Percentiles rank a stretch among this genome's conserved stretches.
These are phyloP conservation scores for Amblyopsis hoosieri DNA, from an alignment of 2,797 vertebrate genomes.

Conservation along the genomic window DNA sequence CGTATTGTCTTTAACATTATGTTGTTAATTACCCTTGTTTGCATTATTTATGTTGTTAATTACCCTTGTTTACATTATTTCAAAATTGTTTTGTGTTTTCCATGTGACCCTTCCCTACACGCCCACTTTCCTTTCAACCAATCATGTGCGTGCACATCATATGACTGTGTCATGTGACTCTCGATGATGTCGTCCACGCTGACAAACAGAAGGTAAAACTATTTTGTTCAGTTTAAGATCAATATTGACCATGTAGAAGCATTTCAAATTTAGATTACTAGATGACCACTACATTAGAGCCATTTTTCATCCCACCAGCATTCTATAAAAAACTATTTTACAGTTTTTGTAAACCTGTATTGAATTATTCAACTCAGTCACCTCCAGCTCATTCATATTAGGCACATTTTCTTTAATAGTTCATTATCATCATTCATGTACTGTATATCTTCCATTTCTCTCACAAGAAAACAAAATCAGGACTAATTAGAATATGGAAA, in stretches of 20 bases:
- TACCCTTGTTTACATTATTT: slow-evolving; percentile 92
- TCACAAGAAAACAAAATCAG: not conserved
- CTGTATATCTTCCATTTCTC: slow-evolving; percentile 7
- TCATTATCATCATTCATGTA: slow-evolving; percentile 10
- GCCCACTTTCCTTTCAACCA: slow-evolving; percentile 93
- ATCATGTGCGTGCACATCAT: slow-evolving; percentile 99
- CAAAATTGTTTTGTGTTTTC: slow-evolving; percentile 95
- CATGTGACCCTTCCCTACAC: slow-evolving; percentile 84
- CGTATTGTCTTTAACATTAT: slow-evolving; percentile 68
- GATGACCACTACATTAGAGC: slow-evolving; percentile 5
- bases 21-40: slow-evolving; percentile 85
- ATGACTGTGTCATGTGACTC: slow-evolving; percentile 99
- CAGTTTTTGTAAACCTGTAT: slow-evolving; percentile 21
- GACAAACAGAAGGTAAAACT: slow-evolving; percentile 96
- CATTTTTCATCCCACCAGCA: slow-evolving; percentile 22
- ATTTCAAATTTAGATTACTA: slow-evolving; percentile 14
- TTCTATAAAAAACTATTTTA: not conserved
- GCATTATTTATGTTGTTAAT: slow-evolving; percentile 88
- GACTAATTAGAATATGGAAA: not conserved
- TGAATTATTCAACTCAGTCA: slow-evolving; percentile 6
- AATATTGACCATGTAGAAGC: slow-evolving; percentile 15
- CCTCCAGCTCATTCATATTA: slow-evolving; percentile 23
- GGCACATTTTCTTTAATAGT: not conserved
- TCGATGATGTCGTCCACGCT: slow-evolving; percentile 99
- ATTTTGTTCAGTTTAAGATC: slow-evolving; percentile 82